These are phyloP conservation scores for Apostichopus japonicus DNA, from an alignment of 35 echinoderm and acorn worm genomes.

Conservation along the genomic window DNA sequence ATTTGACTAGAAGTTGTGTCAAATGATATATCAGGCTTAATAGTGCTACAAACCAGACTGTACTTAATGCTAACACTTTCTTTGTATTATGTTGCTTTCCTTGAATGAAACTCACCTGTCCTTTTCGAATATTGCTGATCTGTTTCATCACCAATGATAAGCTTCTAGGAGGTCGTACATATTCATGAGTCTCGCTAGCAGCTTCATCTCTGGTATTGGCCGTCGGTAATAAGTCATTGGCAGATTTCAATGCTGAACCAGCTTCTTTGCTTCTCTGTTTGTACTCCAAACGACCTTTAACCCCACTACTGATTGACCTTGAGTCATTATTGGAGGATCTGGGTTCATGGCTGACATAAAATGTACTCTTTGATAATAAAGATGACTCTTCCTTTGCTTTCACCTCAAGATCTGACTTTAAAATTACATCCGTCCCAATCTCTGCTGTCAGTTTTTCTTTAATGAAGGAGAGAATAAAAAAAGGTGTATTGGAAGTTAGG, in stretches of 20 bases:
- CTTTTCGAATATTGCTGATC: conserved; percentile 23
- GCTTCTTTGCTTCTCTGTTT: neutral
- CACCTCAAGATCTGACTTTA: conserved; percentile 9
- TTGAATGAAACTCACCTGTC: conserved; percentile 13
- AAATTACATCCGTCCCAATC: neutral
- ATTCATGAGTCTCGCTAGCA: conserved; percentile 1
- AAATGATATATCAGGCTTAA: neutral
- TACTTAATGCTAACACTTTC: neutral
- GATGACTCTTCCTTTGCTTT: neutral
- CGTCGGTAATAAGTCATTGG: neutral
- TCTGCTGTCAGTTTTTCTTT: neutral
- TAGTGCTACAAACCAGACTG: neutral
- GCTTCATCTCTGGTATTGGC: neutral
- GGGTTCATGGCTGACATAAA: conserved; percentile 11
- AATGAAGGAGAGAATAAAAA: neutral
- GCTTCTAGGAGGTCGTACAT: conserved; percentile 1
- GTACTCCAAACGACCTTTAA: conserved; percentile 33
- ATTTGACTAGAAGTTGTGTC: neutral
- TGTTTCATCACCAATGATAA: conserved; percentile 44
- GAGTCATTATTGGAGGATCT: neutral
- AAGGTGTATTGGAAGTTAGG: too few species aligned
- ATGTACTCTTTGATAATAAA: neutral
- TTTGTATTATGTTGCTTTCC: neutral
- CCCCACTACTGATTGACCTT: neutral
- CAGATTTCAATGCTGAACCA: neutral